Evolutionary conservation across 2,797 vertebrate genomes (phyloP).

Genomic region (Xenops minutus): DNA sequence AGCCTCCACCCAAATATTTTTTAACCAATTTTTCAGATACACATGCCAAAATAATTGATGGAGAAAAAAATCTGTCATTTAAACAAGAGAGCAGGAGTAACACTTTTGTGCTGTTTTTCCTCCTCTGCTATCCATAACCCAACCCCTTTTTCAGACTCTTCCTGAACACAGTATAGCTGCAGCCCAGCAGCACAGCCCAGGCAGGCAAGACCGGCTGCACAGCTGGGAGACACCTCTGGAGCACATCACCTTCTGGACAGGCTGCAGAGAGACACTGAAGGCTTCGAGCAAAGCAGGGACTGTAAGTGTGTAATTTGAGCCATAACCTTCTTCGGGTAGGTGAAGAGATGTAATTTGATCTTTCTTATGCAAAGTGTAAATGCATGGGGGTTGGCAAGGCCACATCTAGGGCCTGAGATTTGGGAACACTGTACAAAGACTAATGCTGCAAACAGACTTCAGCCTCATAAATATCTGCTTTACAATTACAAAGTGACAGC

Average conservation of each 20-base stretch:
- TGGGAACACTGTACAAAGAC: constrained; percentile 27
- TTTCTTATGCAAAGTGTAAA: constrained; percentile 32
- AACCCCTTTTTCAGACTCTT: not conserved
- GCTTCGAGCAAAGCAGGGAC: constrained; percentile 16
- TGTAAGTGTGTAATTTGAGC: constrained; percentile 33
- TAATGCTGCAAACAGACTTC: constrained; percentile 21
- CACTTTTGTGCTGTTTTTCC: not conserved
- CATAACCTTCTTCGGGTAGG: constrained; percentile 36
- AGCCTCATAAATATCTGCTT: constrained; percentile 49
- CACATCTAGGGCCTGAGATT: not conserved
- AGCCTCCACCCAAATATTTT: constrained; percentile 49
- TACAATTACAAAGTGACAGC: constrained; percentile 52
- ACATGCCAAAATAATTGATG: not conserved
- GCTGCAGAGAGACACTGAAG: not conserved
- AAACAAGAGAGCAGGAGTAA: not conserved
- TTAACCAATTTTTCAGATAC: not conserved
- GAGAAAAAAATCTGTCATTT: not conserved
- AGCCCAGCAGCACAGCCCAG: not conserved
- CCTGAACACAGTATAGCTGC: not conserved
- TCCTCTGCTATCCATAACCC: not conserved
- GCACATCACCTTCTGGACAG: not conserved
- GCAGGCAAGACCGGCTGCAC: not conserved
- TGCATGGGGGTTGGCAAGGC: not conserved
- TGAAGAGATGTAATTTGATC: constrained; percentile 46
- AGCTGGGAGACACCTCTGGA: not conserved